Percentiles rank a stretch among this genome's conserved stretches.
Conservation (phyloP, 2,113 vertebrate species). For the Tichodroma muraria region DNA sequence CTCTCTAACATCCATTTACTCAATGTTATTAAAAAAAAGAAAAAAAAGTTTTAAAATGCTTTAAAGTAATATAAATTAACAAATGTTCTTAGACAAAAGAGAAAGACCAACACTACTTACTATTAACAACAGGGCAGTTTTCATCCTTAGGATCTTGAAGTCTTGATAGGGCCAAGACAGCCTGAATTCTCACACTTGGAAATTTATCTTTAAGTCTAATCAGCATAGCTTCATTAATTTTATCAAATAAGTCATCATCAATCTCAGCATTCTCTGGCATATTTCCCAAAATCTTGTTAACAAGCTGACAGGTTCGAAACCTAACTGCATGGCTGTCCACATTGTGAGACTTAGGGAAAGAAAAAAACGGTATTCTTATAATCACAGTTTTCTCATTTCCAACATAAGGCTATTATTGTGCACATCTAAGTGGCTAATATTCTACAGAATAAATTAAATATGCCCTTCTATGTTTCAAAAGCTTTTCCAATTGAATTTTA, state of each 20-base stretch:
- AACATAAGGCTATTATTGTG: neutral
- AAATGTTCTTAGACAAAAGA: neutral
- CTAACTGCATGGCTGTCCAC: conserved; percentile 87
- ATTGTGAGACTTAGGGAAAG: conserved; percentile 77
- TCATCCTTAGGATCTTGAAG: conserved; percentile 89
- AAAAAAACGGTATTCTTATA: neutral
- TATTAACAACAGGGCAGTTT: conserved; percentile 85
- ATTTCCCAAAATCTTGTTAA: conserved; percentile 89
- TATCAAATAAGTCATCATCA: conserved; percentile 89
- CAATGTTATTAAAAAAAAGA: neutral
- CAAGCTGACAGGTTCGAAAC: conserved; percentile 89
- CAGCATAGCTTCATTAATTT: conserved; percentile 90
- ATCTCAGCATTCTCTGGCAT: conserved; percentile 95
- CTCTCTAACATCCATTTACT: neutral
- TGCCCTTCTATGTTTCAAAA: neutral
- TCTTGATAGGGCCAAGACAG: conserved; percentile 88
- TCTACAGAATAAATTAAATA: neutral
- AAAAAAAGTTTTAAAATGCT: neutral
- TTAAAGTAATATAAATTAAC: neutral
- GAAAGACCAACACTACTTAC: conserved; percentile 60
- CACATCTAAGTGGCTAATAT: neutral
- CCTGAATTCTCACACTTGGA: conserved; percentile 92
- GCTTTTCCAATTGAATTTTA: neutral
- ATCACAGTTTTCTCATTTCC: neutral
- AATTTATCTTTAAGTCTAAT: conserved; percentile 89